Conservation (phyloP, 2,797 vertebrate genomes). For the Diceros bicornis region DNA sequence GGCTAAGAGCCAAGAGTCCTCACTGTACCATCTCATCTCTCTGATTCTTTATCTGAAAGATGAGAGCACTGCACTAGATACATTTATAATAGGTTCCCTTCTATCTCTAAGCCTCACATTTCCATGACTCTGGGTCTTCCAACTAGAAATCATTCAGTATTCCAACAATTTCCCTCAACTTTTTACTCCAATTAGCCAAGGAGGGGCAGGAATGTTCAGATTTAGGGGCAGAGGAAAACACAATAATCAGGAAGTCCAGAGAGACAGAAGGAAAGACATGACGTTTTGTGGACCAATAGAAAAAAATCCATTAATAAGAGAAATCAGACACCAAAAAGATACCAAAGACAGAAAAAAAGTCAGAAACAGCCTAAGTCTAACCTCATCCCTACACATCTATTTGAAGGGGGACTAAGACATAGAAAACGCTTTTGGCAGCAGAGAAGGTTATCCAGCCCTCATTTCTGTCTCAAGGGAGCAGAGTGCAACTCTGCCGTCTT, state of each 20-base stretch:
- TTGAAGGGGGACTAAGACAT: not conserved
- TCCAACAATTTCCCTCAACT: not conserved
- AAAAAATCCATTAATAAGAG: not conserved
- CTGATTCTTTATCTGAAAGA: conserved; percentile 56
- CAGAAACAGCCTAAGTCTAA: not conserved
- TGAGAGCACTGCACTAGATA: not conserved
- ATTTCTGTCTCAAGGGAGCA: not conserved
- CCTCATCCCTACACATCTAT: not conserved
- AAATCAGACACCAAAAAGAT: conserved; percentile 14
- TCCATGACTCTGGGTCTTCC: not conserved
- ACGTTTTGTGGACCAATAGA: not conserved
- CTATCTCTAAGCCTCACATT: not conserved
- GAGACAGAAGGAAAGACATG: not conserved
- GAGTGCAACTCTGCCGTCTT: not conserved
- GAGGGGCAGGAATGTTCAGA: not conserved
- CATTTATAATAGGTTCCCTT: not conserved
- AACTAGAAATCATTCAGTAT: not conserved
- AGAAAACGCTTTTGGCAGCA: conserved; percentile 2
- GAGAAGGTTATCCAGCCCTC: not conserved
- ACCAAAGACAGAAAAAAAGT: not conserved
- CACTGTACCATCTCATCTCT: not conserved
- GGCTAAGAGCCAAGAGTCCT: not conserved
- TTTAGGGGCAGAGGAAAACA: not conserved
- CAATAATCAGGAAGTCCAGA: not conserved
- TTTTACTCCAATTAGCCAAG: conserved; percentile 1